phyloP scores from a whole-genome alignment of 2,797 vertebrate species.

The Emys orbicularis region DNA sequence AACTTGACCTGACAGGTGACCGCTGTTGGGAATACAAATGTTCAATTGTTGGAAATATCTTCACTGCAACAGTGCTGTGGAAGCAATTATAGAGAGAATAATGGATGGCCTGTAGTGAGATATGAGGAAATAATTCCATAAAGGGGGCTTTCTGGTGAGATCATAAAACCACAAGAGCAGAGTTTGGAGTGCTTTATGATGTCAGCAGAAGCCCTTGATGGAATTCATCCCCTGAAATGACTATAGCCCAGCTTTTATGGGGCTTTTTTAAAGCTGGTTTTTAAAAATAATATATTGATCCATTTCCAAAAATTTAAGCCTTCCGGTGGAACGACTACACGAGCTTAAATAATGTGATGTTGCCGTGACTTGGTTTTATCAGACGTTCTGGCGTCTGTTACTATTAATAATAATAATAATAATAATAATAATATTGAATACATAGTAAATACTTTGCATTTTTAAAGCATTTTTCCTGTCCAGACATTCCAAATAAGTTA shows the following conservation, averaged over 20 bases:
- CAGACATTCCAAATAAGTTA: accelerated
- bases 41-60: slow-evolving; percentile 34
- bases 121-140: slow-evolving; percentile 2
- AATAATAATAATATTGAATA: neutral
- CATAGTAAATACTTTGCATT: slow-evolving; percentile 6
- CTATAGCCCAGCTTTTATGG: neutral
- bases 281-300: neutral
- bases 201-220: slow-evolving; percentile 42
- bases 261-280: neutral
- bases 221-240: neutral
- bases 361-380: accelerated
- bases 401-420: neutral
- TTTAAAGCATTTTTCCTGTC: neutral
- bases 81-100: slow-evolving; percentile 44
- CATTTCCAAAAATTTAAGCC: neutral
- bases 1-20: slow-evolving; percentile 28
- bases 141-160: slow-evolving; percentile 25
- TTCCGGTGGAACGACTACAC: neutral
- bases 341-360: neutral
- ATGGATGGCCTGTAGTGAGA: slow-evolving; percentile 31
- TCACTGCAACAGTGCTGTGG: neutral
- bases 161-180: slow-evolving; percentile 19
- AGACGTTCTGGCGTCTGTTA: slow-evolving; percentile 29
- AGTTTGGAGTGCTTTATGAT: neutral
- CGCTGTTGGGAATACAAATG: slow-evolving; percentile 36